Base-by-base conservation (phyloP, 1,140 invertebrate species). In the Diorhabda sublineata region DNA sequence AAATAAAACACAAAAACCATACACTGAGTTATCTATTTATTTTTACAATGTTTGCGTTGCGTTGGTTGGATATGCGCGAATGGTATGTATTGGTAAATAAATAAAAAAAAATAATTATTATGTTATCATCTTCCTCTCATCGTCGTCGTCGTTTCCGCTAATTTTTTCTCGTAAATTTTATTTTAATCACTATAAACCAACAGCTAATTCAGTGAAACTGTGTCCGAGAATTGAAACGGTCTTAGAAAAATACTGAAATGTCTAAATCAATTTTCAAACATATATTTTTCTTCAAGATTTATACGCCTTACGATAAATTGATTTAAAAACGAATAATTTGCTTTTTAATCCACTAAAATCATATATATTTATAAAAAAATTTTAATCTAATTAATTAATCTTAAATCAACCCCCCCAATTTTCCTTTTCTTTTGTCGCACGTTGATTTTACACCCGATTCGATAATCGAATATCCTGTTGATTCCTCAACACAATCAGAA, bases 1-100 rank as follows among this genome's bases (percentile, higher is more conserved):
- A 26, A 26, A 26, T 42, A 60, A 60, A 60, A 42, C 7, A 42
- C 42, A 26, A 6, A 60, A 41, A 76, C 71, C 69, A 76, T 75
- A 76, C 78, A 80, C 79, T 78, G 77, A 80, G 76, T 80, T 80
- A 72, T 62, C 65, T 69, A 79, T 75, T 79, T 78, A 70, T 79
- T 79, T 52, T 77, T 79, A 76, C 74, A 80, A 74, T 79, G 75
- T 77, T 80, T 80, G 76, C 79, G 76, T 80, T 80, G 76, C 79
- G 76, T 80, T 79, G 76, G 75, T 75, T 80, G 79, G 78, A 80
- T 73, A 75, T 79, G 76, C 76, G 76, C 79, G 77, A 78, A 79
- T 78, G 79, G 79, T 80, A 80, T 78, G 79, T 80, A 80, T 79
- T 77, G 74, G 75, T 74, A 45, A 76, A 71, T 74, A 70, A 72